Percentiles rank a stretch among this genome's conserved stretches.
Conservation (phyloP, 2,797 vertebrate species). For the Microctenopoma steveboyesi region DNA sequence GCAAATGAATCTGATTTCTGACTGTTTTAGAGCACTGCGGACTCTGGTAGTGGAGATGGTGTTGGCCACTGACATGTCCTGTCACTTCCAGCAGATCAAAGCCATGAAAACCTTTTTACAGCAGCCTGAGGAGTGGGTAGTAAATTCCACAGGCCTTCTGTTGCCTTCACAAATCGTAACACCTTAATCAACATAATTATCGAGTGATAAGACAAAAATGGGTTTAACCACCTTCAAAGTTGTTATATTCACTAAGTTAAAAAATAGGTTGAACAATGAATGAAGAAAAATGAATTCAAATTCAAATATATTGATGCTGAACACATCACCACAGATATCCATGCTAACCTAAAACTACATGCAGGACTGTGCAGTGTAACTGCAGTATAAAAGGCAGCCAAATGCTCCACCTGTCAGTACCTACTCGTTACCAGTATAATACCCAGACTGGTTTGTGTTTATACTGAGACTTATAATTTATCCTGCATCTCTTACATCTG, state of each 20-base stretch:
- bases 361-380: background rate
- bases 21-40: conserved; percentile 87
- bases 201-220: background rate
- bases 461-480: background rate
- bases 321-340: no score
- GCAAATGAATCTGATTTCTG: background rate
- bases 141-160: background rate
- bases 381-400: background rate
- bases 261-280: no score
- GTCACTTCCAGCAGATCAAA: conserved; percentile 98
- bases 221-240: background rate
- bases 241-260: no score
- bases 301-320: no score
- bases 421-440: background rate
- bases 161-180: background rate
- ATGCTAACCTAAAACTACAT: no score
- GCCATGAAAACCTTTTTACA: conserved; percentile 94
- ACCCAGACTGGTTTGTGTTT: background rate
- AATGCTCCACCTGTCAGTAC: background rate
- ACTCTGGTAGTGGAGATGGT: conserved; percentile 97
- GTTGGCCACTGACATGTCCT: conserved; percentile 97
- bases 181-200: background rate
- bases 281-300: no score
- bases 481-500: background rate
- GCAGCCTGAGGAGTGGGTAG: conserved; percentile 93